These are phyloP conservation scores for Sparus aurata DNA, from an alignment of 2,797 vertebrate genomes.

Conservation along the genomic window DNA sequence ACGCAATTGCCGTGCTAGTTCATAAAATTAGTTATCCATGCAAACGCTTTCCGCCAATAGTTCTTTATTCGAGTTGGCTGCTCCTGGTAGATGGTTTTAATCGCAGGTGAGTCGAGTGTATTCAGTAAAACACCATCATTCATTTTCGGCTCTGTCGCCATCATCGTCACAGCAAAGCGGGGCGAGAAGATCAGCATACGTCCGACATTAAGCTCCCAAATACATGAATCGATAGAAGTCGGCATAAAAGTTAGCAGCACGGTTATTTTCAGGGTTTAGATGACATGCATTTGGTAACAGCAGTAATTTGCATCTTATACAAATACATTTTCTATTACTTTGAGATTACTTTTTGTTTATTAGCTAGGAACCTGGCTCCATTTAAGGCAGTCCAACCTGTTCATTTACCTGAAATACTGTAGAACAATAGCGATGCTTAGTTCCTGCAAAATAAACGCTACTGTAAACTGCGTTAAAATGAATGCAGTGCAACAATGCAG, in stretches of 20 bases:
- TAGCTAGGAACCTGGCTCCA: background rate
- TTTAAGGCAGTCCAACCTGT: background rate
- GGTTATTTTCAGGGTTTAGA: background rate
- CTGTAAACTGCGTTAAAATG: background rate
- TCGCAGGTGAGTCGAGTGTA: constrained; percentile 15
- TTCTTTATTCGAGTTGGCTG: constrained; percentile 8
- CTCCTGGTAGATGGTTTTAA: constrained; percentile 1
- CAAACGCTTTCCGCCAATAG: constrained; percentile 43
- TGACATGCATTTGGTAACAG: background rate
- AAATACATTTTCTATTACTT: background rate
- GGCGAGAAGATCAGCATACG: constrained; percentile 45
- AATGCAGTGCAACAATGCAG: background rate
- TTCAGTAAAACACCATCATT: background rate
- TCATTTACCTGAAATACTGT: background rate
- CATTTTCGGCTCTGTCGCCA: constrained; percentile 43
- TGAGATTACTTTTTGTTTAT: background rate
- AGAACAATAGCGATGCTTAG: background rate
- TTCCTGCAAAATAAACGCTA: background rate
- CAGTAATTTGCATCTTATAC: fast-evolving
- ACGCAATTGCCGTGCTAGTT: constrained; percentile 76
- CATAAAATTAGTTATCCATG: constrained; percentile 72
- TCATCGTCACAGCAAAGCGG: constrained; percentile 55
- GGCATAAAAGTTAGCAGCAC: constrained; percentile 40
- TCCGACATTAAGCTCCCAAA: constrained; percentile 25
- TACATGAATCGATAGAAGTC: constrained; percentile 15